Percentiles rank a stretch among this genome's conserved stretches.
phyloP scores from a whole-genome alignment of 2,888 invertebrate species.

The Drosophila suboccidentalis region DNA sequence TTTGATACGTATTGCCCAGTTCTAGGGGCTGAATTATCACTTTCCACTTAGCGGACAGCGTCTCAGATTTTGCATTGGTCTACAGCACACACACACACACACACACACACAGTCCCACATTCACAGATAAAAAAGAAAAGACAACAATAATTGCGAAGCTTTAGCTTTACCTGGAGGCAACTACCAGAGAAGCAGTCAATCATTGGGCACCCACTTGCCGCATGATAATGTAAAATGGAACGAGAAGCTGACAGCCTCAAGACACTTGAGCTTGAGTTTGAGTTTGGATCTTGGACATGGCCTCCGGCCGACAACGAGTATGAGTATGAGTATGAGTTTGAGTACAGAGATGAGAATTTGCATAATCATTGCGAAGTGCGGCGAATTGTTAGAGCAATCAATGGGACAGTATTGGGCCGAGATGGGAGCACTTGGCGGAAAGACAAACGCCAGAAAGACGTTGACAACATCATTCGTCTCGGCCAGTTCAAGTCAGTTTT shows the following conservation, averaged over 20 bases:
- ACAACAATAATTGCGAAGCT: slow-evolving; percentile 45
- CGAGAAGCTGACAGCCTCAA: slow-evolving; percentile 40
- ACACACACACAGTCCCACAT: slow-evolving; percentile 1
- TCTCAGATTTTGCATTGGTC: neutral
- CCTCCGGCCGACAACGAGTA: slow-evolving; percentile 19
- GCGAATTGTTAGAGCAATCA: slow-evolving; percentile 54
- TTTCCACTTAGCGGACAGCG: slow-evolving; percentile 38
- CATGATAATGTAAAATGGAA: slow-evolving; percentile 46
- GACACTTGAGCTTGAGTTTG: slow-evolving; percentile 14
- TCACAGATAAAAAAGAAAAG: slow-evolving; percentile 21
- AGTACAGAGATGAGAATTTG: slow-evolving; percentile 54
- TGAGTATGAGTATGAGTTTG: neutral
- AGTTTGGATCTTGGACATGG: slow-evolving; percentile 28
- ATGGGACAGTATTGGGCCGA: slow-evolving; percentile 69
- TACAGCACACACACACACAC: slow-evolving; percentile 14
- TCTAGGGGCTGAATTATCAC: slow-evolving; percentile 45
- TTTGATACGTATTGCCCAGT: slow-evolving; percentile 28
- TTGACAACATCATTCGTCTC: slow-evolving; percentile 68
- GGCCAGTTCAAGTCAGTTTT: slow-evolving; percentile 42
- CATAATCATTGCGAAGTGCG: slow-evolving; percentile 68
- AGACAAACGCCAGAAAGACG: slow-evolving; percentile 28
- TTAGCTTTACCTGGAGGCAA: slow-evolving; percentile 50
- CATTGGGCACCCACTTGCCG: slow-evolving; percentile 48
- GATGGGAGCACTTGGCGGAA: slow-evolving; percentile 66
- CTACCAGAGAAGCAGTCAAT: slow-evolving; percentile 54